These are phyloP conservation scores for Rhyzopertha dominica DNA, from an alignment of 1,140 invertebrate genomes.

Conservation along the genomic window DNA sequence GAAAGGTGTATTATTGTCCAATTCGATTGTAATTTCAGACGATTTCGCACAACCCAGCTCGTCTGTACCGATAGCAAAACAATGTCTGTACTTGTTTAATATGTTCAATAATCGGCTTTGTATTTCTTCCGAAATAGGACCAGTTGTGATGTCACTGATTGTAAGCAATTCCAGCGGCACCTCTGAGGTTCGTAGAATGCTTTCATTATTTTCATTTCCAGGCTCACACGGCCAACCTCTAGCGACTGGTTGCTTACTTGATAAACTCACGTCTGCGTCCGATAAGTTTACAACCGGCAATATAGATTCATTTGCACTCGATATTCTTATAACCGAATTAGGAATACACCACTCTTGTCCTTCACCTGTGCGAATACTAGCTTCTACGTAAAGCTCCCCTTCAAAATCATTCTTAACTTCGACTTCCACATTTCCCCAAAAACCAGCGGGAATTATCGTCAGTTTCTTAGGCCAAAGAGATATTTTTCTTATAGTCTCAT, in stretches of 20 bases:
- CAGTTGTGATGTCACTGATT: slow-evolving; percentile 11
- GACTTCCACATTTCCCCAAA: slow-evolving; percentile 8
- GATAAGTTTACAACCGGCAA: no score
- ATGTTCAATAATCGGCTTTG: slow-evolving; percentile 13
- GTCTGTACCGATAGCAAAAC: slow-evolving; percentile 14
- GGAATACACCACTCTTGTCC: slow-evolving; percentile 35
- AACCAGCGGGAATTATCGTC: slow-evolving; percentile 1
- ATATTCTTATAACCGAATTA: slow-evolving; percentile 29
- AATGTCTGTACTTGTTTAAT: slow-evolving; percentile 18
- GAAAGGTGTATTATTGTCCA: slow-evolving; percentile 28
- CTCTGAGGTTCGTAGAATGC: neutral
- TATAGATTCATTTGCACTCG: no score
- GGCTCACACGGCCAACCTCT: slow-evolving; percentile 2
- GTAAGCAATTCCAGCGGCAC: slow-evolving; percentile 9
- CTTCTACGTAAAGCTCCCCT: slow-evolving; percentile 11
- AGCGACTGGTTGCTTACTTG: no score
- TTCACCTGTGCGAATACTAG: slow-evolving; percentile 40
- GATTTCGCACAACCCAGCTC: slow-evolving; percentile 25
- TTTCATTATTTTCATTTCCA: slow-evolving; percentile 4
- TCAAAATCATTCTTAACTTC: neutral
- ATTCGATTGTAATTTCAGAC: slow-evolving; percentile 28
- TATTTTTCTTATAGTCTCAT: no score
- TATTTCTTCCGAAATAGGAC: slow-evolving; percentile 9
- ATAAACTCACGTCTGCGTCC: no score
- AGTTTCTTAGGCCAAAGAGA: neutral